Evolutionary conservation across 2,888 invertebrate genomes (phyloP).

Genomic region (Stramonita haemastoma): DNA sequence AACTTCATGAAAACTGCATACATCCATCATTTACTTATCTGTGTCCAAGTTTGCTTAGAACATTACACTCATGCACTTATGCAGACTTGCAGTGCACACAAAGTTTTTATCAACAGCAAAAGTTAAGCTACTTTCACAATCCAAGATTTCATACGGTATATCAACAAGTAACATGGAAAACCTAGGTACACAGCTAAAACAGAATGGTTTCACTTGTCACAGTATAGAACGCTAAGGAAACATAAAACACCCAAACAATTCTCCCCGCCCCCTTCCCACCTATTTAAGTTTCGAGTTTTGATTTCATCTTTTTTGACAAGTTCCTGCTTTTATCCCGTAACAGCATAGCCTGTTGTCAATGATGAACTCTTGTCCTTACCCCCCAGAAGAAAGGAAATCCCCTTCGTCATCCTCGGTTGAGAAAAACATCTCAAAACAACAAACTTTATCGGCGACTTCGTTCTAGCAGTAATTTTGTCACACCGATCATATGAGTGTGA

Average conservation of each 20-base stretch:
- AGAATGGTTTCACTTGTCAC: too few species aligned
- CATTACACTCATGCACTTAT: too few species aligned
- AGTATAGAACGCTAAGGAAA: too few species aligned
- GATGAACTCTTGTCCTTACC: slow-evolving; percentile 27
- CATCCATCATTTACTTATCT: too few species aligned
- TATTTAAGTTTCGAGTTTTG: neutral
- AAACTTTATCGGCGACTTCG: neutral
- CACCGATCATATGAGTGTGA: slow-evolving; percentile 41
- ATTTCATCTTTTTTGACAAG: neutral
- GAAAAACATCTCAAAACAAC: slow-evolving; percentile 65
- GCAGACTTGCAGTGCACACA: too few species aligned
- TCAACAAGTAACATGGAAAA: too few species aligned
- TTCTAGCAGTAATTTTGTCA: neutral
- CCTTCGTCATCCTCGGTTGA: slow-evolving; percentile 69
- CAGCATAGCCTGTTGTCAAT: neutral
- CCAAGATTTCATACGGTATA: too few species aligned
- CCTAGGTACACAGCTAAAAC: too few species aligned
- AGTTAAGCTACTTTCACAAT: too few species aligned
- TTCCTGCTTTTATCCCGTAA: neutral
- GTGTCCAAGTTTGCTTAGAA: too few species aligned
- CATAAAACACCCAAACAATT: neutral
- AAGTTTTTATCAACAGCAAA: too few species aligned
- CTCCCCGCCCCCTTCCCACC: neutral
- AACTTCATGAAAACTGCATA: too few species aligned
- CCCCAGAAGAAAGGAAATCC: slow-evolving; percentile 63